Conservation (phyloP, 2,113 vertebrate species). For the Taxidea taxus region DNA sequence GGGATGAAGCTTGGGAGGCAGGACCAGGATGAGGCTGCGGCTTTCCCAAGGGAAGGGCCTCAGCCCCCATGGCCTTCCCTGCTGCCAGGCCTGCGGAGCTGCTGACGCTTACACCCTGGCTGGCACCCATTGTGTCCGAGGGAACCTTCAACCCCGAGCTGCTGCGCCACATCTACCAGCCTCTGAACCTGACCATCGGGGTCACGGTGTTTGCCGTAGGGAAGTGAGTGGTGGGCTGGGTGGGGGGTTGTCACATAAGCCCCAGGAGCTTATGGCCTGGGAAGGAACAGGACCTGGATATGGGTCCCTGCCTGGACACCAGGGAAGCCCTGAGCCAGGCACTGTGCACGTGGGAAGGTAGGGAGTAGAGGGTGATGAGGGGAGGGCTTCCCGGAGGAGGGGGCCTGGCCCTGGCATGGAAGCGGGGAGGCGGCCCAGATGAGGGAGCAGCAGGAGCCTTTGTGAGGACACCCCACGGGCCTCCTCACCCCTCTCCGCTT, state of each 20-base stretch:
- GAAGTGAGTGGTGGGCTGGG: slow-evolving; percentile 68
- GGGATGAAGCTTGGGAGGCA: rapidly evolving
- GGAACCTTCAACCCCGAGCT: slow-evolving; percentile 78
- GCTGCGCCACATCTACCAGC: slow-evolving; percentile 76
- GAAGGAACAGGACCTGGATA: neutral
- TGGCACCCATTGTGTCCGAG: slow-evolving; percentile 88
- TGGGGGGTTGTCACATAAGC: neutral
- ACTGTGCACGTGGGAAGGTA: neutral
- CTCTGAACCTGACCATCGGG: slow-evolving; percentile 79
- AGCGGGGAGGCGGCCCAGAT: rapidly evolving
- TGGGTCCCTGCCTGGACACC: neutral
- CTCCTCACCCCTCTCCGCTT: neutral
- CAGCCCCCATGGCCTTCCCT: neutral
- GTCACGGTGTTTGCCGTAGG: slow-evolving; percentile 84
- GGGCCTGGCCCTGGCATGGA: neutral
- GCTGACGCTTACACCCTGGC: slow-evolving; percentile 83
- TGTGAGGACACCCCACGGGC: neutral
- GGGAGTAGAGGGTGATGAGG: too few species aligned
- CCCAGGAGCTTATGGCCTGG: rapidly evolving
- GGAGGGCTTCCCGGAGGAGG: neutral
- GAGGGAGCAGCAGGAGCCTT: neutral
- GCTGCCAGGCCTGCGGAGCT: slow-evolving; percentile 70
- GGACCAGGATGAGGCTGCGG: neutral
- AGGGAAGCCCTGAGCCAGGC: neutral
- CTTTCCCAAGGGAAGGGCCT: neutral